A percentile compares a stretch with the other conserved stretches of the same genome.
phyloP scores from a whole-genome alignment of 2,888 invertebrate genomes.

The Nomada goodeniana region DNA sequence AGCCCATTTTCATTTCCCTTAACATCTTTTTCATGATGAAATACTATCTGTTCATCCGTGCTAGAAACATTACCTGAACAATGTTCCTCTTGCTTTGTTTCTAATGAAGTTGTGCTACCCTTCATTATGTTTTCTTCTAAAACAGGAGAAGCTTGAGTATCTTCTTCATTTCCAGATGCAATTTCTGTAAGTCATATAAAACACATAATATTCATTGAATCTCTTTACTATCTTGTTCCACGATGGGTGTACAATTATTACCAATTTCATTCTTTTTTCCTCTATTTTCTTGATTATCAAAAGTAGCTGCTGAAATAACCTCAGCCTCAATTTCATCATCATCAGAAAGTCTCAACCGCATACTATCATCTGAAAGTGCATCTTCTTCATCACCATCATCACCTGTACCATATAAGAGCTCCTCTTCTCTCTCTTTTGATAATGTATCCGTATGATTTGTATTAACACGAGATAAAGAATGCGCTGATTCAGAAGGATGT shows the following conservation, averaged over 20 bases:
- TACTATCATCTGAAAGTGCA: conserved; percentile 77
- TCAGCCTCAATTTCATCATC: conserved; percentile 77
- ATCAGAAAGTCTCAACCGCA: conserved; percentile 81
- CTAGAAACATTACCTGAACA: conserved; percentile 58
- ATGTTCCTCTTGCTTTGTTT: conserved; percentile 28
- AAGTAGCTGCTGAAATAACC: conserved; percentile 19
- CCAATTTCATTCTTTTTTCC: conserved; percentile 33
- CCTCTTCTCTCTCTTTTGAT: conserved; percentile 76
- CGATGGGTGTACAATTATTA: conserved; percentile 26
- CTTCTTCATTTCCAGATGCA: conserved; percentile 10
- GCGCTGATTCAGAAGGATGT: conserved; percentile 72
- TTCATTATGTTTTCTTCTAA: conserved; percentile 20
- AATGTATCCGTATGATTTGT: conserved; percentile 69
- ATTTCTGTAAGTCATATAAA: conserved; percentile 47
- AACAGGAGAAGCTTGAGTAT: conserved; percentile 8
- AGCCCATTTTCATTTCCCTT: conserved; percentile 24
- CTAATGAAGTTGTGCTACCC: conserved; percentile 1
- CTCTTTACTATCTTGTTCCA: background rate
- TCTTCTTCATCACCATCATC: conserved; percentile 78
- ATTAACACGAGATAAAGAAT: conserved; percentile 65
- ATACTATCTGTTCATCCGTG: conserved; percentile 40
- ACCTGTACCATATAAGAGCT: conserved; percentile 72
- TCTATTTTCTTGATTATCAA: conserved; percentile 24
- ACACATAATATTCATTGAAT: background rate
- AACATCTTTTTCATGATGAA: conserved; percentile 30